A percentile compares a stretch with the other conserved stretches of the same genome.
These are phyloP conservation scores for Acipenser oxyrinchus DNA, from an alignment of 2,797 vertebrate genomes.

Conservation along the genomic window DNA sequence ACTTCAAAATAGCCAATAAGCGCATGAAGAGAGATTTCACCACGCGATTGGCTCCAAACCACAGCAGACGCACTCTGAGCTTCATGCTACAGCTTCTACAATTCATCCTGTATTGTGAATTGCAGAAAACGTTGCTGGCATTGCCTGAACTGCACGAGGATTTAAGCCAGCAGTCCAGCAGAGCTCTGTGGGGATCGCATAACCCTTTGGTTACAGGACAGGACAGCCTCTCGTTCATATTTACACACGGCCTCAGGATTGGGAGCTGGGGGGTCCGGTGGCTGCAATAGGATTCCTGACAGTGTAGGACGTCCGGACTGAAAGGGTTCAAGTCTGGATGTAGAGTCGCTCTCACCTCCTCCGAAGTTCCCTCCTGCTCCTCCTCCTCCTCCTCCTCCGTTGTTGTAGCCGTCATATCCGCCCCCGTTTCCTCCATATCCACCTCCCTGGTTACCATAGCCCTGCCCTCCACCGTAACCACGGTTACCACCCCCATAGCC, in stretches of 20 bases:
- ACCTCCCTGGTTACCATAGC: slow-evolving; percentile 72
- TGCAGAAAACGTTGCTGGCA: too few species aligned
- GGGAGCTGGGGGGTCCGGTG: slow-evolving; percentile 15
- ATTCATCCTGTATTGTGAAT: too few species aligned
- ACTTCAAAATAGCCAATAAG: too few species aligned
- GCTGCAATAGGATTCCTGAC: not conserved
- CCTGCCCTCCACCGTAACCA: slow-evolving; percentile 60
- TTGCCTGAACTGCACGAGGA: too few species aligned
- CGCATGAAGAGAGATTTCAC: too few species aligned
- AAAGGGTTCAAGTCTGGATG: slow-evolving; percentile 12
- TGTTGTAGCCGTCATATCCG: slow-evolving; percentile 72
- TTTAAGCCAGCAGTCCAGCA: too few species aligned
- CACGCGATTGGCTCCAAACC: too few species aligned
- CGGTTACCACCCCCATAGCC: slow-evolving; percentile 71
- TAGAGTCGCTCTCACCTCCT: slow-evolving; percentile 39
- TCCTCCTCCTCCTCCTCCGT: slow-evolving; percentile 39
- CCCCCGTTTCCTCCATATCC: slow-evolving; percentile 66
- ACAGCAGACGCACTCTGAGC: too few species aligned
- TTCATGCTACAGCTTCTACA: too few species aligned
- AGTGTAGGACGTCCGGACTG: slow-evolving; percentile 5
- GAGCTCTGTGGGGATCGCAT: too few species aligned
- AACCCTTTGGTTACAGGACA: too few species aligned
- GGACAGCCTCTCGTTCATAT: too few species aligned
- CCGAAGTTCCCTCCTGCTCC: slow-evolving; percentile 39
- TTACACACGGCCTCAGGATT: not conserved